Percentiles rank a stretch among this genome's conserved stretches.
Conservation (phyloP, 2,888 invertebrate genomes). For the Bellardia bayeri region DNA sequence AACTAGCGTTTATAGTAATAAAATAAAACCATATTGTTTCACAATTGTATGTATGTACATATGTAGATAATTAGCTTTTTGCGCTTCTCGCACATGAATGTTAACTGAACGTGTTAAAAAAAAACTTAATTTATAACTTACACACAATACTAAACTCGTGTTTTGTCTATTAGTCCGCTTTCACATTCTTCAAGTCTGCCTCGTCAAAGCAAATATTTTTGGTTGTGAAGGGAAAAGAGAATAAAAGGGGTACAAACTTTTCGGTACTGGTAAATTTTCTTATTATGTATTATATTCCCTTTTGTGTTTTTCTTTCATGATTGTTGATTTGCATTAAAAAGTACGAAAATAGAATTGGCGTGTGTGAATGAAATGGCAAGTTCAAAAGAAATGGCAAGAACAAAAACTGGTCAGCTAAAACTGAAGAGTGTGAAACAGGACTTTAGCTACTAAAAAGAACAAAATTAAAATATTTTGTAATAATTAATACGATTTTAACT, state of each 20-base stretch:
- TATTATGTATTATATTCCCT: no score
- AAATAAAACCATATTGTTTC: neutral
- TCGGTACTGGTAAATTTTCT: no score
- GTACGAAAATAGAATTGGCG: no score
- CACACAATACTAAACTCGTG: conserved; percentile 45
- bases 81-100: conserved; percentile 53
- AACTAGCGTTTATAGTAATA: neutral
- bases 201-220: conserved; percentile 7
- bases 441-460: neutral
- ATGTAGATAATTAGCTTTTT: conserved; percentile 7
- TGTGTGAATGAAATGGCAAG: no score
- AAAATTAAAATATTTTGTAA: conserved; percentile 14
- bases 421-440: no score
- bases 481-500: conserved; percentile 18
- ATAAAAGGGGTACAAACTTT: no score
- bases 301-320: no score
- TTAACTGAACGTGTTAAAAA: conserved; percentile 59
- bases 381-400: no score
- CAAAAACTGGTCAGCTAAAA: no score
- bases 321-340: no score
- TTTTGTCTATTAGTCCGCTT: conserved; percentile 40
- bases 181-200: neutral
- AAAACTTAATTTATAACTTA: conserved; percentile 48
- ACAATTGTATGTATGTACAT: neutral
- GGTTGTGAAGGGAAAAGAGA: no score